These are phyloP conservation scores for Dreissena rostriformis DNA, from an alignment of 1,140 invertebrate genomes.

Conservation along the genomic window DNA sequence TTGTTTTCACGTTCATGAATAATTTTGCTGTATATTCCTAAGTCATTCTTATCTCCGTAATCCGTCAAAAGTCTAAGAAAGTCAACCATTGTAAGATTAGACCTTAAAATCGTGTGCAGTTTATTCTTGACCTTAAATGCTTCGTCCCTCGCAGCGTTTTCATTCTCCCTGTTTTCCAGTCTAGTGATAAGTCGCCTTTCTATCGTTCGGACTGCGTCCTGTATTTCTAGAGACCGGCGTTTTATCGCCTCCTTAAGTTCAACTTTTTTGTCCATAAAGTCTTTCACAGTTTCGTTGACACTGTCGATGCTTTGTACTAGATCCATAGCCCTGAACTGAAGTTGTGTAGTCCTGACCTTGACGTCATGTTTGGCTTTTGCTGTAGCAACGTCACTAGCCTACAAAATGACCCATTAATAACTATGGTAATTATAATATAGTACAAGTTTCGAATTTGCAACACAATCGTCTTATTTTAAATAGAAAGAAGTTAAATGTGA, in stretches of 20 bases:
- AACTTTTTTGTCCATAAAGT: slow-evolving; percentile 11
- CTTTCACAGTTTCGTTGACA: slow-evolving; percentile 15
- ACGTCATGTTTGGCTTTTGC: slow-evolving; percentile 4
- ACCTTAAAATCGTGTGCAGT: slow-evolving; percentile 30
- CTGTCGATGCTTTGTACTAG: slow-evolving; percentile 35
- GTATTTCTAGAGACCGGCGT: slow-evolving; percentile 33
- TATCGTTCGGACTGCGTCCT: slow-evolving; percentile 15
- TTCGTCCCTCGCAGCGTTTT: slow-evolving; percentile 35
- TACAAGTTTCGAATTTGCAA: no score
- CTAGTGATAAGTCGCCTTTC: slow-evolving; percentile 32
- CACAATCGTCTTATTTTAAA: no score
- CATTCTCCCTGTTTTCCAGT: slow-evolving; percentile 32
- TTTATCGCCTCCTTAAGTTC: slow-evolving; percentile 18
- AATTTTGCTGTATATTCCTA: slow-evolving; percentile 1
- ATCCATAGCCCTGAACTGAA: slow-evolving; percentile 29
- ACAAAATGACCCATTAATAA: not conserved
- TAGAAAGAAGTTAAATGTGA: no score
- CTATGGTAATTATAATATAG: not conserved
- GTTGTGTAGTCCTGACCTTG: slow-evolving; percentile 5
- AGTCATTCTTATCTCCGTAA: slow-evolving; percentile 37
- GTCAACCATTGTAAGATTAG: slow-evolving; percentile 18
- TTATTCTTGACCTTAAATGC: slow-evolving; percentile 27
- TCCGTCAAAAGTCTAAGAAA: slow-evolving; percentile 47
- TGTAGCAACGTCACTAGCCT: slow-evolving; percentile 20
- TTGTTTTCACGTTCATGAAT: slow-evolving; percentile 16